Base-by-base conservation (phyloP, 1,140 invertebrate genomes). In the Drosophila teissieri region DNA sequence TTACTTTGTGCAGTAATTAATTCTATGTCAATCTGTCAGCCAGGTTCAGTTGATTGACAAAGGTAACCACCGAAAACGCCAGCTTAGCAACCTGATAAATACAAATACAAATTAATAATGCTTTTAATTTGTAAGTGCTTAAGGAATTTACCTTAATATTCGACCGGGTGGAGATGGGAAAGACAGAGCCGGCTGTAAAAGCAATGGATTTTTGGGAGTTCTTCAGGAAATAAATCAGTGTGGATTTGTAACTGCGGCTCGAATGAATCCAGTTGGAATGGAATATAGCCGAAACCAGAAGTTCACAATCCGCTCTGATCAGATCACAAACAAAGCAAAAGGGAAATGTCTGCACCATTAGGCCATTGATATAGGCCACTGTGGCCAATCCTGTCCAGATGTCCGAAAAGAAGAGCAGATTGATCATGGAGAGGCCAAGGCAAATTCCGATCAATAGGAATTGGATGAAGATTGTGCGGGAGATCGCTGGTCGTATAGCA, bases 301-400 rank as follows among this genome's bases (percentile, higher is more conserved):
- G 22, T 14, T 86, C 53, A 22, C 78, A 86, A 4, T 85, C 82
- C 12, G 39, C 3, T 1, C 15, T 31, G 3, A 86, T 67, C 7
- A 78, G 12, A n/a, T 85, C 84, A 34, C 78, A 86, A 0, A 40
- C 64, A n/a, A 44, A 85, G 2, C 63, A 74, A 36, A 85, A 85
- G 0, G 82, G 82, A 48, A 86, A 85, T 1, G 82, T 81, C 39
- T 85, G 68, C 3, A 48, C n/a, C 4, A 65, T 40, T 0, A 86
- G 19, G 0, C 48, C 68, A 6, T 42, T 15, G 1, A 74, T 40
- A 15, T 78, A 86, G 0, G 7, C n/a, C 3, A 49, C 19, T 0
- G 60, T 67, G 3, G 78, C n/a, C 1, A 85, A 0, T 1, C 51
- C 57, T 6, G 44, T 44, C 64, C 64, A 72, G 3, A 67, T 17